Conservation (phyloP, 2,113 vertebrate species). For the Pantherophis guttatus region DNA sequence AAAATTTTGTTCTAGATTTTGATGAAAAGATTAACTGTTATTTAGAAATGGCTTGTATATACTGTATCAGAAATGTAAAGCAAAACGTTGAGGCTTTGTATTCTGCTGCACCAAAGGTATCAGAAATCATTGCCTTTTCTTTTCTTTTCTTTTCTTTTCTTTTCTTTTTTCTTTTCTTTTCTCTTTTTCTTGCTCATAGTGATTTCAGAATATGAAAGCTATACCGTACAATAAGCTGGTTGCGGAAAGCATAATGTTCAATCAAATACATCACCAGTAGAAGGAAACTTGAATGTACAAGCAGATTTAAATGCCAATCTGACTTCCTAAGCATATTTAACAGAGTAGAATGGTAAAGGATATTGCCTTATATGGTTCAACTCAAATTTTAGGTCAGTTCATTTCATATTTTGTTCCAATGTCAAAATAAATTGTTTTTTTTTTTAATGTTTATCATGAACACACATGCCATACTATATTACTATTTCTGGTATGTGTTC, state of each 20-base stretch:
- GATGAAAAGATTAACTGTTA: too few species aligned
- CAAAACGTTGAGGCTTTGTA: neutral
- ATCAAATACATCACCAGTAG: neutral
- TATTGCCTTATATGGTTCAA: neutral
- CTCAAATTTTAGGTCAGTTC: neutral
- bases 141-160: neutral
- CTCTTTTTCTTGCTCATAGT: neutral
- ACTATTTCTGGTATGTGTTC: neutral
- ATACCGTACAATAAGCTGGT: neutral
- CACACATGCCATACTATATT: neutral
- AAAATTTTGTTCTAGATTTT: neutral
- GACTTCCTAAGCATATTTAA: neutral
- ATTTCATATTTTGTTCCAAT: neutral
- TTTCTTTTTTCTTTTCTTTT: neutral
- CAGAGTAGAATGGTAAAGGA: neutral
- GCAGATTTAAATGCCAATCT: neutral
- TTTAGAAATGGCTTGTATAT: neutral
- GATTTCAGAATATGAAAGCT: neutral
- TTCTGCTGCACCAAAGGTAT: neutral
- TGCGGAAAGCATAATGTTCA: neutral
- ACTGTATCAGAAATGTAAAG: neutral
- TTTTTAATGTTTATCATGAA: neutral
- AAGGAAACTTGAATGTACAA: neutral
- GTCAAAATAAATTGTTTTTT: neutral
- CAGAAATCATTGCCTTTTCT: neutral